A percentile compares a stretch with the other conserved stretches of the same genome.
phyloP scores from a whole-genome alignment of 2,888 invertebrate species.

The Caenorhabditis angaria region DNA sequence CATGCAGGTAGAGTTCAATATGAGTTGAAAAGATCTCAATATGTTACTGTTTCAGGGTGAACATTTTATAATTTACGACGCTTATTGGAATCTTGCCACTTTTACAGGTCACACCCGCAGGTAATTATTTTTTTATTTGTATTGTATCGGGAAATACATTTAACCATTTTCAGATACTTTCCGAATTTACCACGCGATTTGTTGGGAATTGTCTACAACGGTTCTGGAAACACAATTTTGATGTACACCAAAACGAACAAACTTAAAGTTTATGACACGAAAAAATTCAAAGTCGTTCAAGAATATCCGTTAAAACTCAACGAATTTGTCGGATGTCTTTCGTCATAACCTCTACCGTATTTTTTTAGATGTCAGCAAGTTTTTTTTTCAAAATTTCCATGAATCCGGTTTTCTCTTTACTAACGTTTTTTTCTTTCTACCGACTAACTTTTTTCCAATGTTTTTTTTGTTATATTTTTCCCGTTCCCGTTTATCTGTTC shows the following conservation, averaged over 20 bases:
- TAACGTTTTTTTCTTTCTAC: not conserved
- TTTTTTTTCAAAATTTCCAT: not conserved
- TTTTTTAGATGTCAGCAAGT: not conserved
- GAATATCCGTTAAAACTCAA: constrained; percentile 61
- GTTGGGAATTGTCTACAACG: constrained; percentile 63
- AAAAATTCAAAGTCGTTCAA: constrained; percentile 61
- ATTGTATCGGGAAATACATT: not conserved
- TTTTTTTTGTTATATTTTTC: not conserved
- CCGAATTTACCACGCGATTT: constrained; percentile 63
- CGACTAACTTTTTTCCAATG: not conserved
- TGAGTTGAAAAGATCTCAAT: not conserved
- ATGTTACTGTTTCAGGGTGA: constrained; percentile 42
- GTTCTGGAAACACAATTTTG: constrained; percentile 54
- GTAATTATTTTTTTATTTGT: not conserved
- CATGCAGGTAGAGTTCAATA: constrained; percentile 51
- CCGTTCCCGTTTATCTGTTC: not conserved
- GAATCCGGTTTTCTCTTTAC: not conserved
- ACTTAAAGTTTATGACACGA: constrained; percentile 65
- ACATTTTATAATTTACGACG: constrained; percentile 67
- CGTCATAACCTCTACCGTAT: constrained; percentile 2
- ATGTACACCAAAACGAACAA: constrained; percentile 62
- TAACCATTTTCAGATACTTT: constrained; percentile 36
- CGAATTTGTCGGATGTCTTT: constrained; percentile 61
- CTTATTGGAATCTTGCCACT: constrained; percentile 67
- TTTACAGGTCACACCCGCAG: constrained; percentile 55